Percentiles rank a stretch among this genome's conserved stretches.
Conservation (phyloP, 2,113 vertebrate species). For the Genyomyrus donnyi region DNA sequence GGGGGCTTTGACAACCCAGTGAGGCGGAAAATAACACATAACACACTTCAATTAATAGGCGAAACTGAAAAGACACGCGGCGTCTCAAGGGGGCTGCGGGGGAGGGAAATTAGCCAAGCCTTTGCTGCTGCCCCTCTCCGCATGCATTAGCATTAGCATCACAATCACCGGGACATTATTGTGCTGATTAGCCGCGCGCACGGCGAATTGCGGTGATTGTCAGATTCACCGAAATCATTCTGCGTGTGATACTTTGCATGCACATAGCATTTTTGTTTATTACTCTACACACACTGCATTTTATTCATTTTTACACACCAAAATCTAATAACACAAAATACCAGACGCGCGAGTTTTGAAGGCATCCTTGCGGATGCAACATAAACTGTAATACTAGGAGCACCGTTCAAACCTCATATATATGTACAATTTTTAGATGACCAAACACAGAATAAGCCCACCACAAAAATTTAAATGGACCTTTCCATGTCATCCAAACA, state of each 20-base stretch:
- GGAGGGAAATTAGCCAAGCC: slow-evolving; percentile 52
- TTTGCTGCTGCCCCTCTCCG: slow-evolving; percentile 36
- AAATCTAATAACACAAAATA: not conserved
- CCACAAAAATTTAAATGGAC: slow-evolving; percentile 16
- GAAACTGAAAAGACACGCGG: slow-evolving; percentile 62
- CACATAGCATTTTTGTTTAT: not conserved
- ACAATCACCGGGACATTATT: slow-evolving; percentile 58
- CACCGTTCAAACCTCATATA: not conserved
- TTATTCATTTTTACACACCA: not conserved
- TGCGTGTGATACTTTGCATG: not conserved
- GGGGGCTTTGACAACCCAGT: slow-evolving; percentile 58
- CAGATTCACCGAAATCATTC: slow-evolving; percentile 14
- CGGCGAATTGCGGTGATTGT: slow-evolving; percentile 16
- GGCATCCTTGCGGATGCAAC: not conserved
- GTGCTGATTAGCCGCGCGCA: slow-evolving; percentile 32
- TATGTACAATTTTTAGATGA: not conserved
- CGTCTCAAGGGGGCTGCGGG: slow-evolving; percentile 48
- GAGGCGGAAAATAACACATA: slow-evolving; percentile 78
- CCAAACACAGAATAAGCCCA: slow-evolving; percentile 7
- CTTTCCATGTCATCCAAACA: slow-evolving; percentile 26
- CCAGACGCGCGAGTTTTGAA: not conserved
- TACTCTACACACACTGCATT: not conserved
- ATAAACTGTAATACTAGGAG: not conserved
- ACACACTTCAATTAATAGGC: slow-evolving; percentile 69
- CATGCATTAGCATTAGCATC: slow-evolving; percentile 70